Base-by-base conservation (phyloP, 2,113 vertebrate genomes). In the Trichechus manatus region DNA sequence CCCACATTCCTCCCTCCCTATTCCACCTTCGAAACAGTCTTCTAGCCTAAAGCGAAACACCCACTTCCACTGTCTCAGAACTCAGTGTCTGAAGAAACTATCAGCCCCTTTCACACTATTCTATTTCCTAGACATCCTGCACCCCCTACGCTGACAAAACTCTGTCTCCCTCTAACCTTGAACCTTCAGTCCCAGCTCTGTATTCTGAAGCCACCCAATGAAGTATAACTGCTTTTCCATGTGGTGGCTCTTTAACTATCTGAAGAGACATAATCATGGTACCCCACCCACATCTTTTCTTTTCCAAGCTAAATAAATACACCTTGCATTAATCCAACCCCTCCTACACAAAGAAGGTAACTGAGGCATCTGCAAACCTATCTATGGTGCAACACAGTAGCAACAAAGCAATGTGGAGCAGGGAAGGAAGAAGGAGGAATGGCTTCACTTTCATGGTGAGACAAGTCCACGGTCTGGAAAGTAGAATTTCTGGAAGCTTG, bases 401-500 rank as follows among this genome's bases (percentile, higher is more conserved):
- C 6, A 31, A 13, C 61, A n/a, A 22, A 87, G 66, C 42, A 39
- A 11, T 53, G 20, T 5, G n/a, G 50, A 33, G 39, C 36, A 3
- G 9, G 11, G 14, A 36, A 20, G 0, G 25, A 75, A 63, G 31
- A 81, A 31, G 6, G 33, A 9, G 29, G 27, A 15, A n/a, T 4
- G 13, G 47, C 14, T 47, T 29, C 23, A 31, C 31, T 59, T 87
- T 36, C 61, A 74, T 1, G 10, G 66, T 86, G 3, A 85, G 53
- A 75, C 7, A n/a, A 79, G 17, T 14, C 68, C 47, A 14, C 5
- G 11, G 83, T 64, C 70, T 75, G 44, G 31, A 89, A 91, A 92
- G 83, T 0, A 82, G 53, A 91, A 91, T 93, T 89, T 89, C 89
- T 93, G 63, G 42, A 95, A 95, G 74, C 82, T 79, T 86, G 87